These are phyloP conservation scores for Megathymus violae DNA, from an alignment of 1,140 invertebrate species.

Conservation along the genomic window DNA sequence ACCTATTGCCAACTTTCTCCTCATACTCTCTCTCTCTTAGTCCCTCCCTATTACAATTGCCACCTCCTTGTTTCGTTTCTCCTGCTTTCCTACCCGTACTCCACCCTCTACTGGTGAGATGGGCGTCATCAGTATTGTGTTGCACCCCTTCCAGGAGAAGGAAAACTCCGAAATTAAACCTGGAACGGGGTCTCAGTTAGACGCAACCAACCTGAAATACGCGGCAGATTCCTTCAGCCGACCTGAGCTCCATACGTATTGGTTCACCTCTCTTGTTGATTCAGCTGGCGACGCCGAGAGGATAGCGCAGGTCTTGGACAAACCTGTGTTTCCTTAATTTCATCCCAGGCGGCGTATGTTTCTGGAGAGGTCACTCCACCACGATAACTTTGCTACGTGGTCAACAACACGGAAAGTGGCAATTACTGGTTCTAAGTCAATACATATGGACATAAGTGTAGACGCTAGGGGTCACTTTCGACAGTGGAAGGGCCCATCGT, in stretches of 20 bases:
- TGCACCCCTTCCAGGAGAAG: not conserved
- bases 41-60: too few relatives aligned
- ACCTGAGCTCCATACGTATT: conserved; percentile 18
- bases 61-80: too few relatives aligned
- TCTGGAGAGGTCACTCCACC: conserved; percentile 24
- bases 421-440: too few relatives aligned
- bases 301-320: conserved; percentile 9
- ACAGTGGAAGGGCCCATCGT: too few relatives aligned
- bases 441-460: too few relatives aligned
- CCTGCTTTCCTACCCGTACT: too few relatives aligned
- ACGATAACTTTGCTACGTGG: too few relatives aligned
- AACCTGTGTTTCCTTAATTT: conserved; percentile 13
- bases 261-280: conserved; percentile 14
- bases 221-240: conserved; percentile 21
- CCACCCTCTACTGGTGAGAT: too few relatives aligned
- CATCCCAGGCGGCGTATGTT: conserved; percentile 12
- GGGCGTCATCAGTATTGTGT: not conserved
- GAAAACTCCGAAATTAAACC: conserved; percentile 18
- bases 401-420: too few relatives aligned
- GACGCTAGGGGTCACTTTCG: too few relatives aligned
- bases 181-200: conserved; percentile 15
- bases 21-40: too few relatives aligned
- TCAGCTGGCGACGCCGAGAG: conserved; percentile 20
- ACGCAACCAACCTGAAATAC: conserved; percentile 1
- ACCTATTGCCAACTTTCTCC: too few relatives aligned